Evolutionary conservation across 2,797 vertebrate species (phyloP), one percentile per base, ranked within the genome.

Genomic region (Chloroceryle amazona): DNA sequence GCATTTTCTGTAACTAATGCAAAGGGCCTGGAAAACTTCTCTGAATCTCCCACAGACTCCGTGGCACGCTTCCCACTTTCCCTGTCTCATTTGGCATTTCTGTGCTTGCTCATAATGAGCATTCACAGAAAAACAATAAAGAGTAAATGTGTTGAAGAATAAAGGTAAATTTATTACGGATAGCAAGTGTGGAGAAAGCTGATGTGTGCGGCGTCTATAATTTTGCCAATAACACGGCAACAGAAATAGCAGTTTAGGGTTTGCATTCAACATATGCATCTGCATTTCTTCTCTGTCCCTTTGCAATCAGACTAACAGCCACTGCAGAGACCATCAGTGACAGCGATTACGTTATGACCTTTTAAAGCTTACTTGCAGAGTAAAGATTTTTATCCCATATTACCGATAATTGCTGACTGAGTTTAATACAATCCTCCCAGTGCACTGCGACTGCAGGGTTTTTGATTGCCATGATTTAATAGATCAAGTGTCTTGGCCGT

Each of bases 351-450:
- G 89, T 98, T 96, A 96, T 98, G 98, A 98, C 98, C 98, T 99
- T 98, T 98, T 97, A 83, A 96, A 97, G 93, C 98, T 98, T 98
- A 97, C 98, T 98, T 97, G 96, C 96, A 97, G 96, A 97, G 92
- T 98, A 98, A 99, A 98, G 99, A 99, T 99, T 99, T 98, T 98
- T 98, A 97, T 99, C 98, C 98, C 96, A 84, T 97, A 95, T 99
- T 99, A 98, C 98, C 98, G 90, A 98, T 99, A 99, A 99, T 99
- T 99, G 99, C 98, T 99, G 98, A 98, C 92, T 95, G 97, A 97
- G 98, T 97, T 97, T 97, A 99, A 99, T 98, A 97, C 97, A 98
- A 99, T 99, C 98, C 98, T 99, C 98, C 98, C 98, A 88, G 96
- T 95, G 97, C 97, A 91, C 94, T 97, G 95, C 92, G 97, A 97